Percentiles rank a stretch among this genome's conserved stretches.
Conservation (phyloP, 1,140 invertebrate genomes). For the Campoletis sonorensis region DNA sequence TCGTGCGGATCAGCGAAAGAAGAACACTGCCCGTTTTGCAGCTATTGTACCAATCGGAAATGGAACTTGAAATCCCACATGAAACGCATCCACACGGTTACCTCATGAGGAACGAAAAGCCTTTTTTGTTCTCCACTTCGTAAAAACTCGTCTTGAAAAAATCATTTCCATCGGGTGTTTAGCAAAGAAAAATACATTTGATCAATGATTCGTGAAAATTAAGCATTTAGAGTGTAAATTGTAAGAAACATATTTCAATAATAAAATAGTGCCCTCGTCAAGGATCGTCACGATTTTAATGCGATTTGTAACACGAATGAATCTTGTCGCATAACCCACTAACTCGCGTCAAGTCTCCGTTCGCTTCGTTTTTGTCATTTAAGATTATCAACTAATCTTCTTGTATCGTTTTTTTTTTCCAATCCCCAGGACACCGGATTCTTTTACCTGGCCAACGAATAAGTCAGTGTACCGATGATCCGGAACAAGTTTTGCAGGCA, state of each 20-base stretch:
- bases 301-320: background rate
- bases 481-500: slow-evolving; percentile 50
- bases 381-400: background rate
- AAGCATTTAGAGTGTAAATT: background rate
- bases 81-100: slow-evolving; percentile 64
- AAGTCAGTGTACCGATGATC: slow-evolving; percentile 22
- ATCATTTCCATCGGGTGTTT: background rate
- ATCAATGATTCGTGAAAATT: background rate
- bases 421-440: slow-evolving; percentile 46
- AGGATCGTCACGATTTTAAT: slow-evolving; percentile 36
- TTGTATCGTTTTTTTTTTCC: slow-evolving; percentile 49
- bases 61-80: slow-evolving; percentile 75
- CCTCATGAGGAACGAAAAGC: background rate
- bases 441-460: slow-evolving; percentile 48
- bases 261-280: slow-evolving; percentile 61
- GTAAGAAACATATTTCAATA: slow-evolving; percentile 10
- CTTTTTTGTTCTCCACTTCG: background rate
- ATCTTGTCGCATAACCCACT: background rate
- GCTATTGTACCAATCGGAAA: slow-evolving; percentile 72
- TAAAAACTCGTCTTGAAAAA: background rate
- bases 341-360: background rate
- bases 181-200: background rate
- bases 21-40: slow-evolving; percentile 75
- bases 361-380: background rate
- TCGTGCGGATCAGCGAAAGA: slow-evolving; percentile 74